Evolutionary conservation across 2,797 vertebrate genomes (phyloP).

Genomic region (Pteropus rufus): DNA sequence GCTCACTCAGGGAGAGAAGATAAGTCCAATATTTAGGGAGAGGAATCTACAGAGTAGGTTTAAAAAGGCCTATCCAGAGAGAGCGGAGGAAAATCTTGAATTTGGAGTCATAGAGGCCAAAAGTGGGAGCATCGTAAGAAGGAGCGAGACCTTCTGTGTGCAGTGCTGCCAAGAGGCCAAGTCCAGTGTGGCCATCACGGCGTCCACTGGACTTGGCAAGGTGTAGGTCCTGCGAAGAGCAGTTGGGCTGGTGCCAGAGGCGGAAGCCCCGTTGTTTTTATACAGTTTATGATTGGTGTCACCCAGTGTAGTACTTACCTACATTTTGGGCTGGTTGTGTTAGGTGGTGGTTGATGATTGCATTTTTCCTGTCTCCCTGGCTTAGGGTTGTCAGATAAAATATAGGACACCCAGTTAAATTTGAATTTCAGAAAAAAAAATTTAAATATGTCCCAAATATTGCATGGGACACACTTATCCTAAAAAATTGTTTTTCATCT

Average conservation of each 20-base stretch:
- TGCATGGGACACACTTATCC: not conserved
- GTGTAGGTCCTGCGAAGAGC: not conserved
- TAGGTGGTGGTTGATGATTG: not conserved
- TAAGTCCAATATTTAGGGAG: not conserved
- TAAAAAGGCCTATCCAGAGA: not conserved
- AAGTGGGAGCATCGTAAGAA: not conserved
- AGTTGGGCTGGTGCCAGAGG: not conserved
- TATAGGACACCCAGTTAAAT: not conserved
- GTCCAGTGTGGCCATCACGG: rapidly evolving
- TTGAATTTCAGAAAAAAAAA: not conserved
- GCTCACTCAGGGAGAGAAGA: not conserved
- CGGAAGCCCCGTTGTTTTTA: not conserved
- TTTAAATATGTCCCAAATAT: not conserved
- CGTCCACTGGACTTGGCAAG: not conserved
- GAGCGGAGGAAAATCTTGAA: not conserved
- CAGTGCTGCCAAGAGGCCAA: not conserved
- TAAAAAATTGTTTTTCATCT: not conserved
- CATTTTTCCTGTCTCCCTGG: not conserved
- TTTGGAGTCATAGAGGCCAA: not conserved
- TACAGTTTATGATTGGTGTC: not conserved
- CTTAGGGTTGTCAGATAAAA: not conserved
- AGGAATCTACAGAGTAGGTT: not conserved
- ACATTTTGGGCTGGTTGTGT: not conserved
- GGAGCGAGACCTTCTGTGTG: not conserved
- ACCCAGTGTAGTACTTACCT: not conserved